These are phyloP conservation scores for Eupithecia abbreviata DNA, from an alignment of 2,888 invertebrate species.

Conservation along the genomic window DNA sequence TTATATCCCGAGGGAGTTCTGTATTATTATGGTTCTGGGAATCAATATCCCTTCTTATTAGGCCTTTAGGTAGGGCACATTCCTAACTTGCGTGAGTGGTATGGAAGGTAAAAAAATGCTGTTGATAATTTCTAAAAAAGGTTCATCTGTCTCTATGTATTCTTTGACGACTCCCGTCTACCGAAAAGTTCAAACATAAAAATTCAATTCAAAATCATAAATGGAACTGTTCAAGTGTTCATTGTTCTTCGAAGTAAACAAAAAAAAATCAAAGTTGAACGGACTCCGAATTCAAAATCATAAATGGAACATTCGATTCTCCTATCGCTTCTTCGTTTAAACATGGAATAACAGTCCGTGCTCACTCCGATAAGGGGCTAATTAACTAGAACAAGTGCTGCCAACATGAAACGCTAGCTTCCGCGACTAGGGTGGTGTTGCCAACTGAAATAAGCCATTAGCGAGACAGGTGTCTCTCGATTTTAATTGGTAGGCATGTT, in stretches of 20 bases:
- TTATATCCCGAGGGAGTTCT: slow-evolving; percentile 31
- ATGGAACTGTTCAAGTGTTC: background rate
- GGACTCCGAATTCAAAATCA: slow-evolving; percentile 14
- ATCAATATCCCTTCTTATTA: background rate
- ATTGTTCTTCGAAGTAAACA: background rate
- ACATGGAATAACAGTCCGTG: slow-evolving; percentile 35
- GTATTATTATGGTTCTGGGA: slow-evolving; percentile 8
- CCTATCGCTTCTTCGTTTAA: slow-evolving; percentile 21
- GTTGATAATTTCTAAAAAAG: background rate
- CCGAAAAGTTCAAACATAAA: background rate
- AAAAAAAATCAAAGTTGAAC: background rate
- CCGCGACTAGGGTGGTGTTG: slow-evolving; percentile 47
- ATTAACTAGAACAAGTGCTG: slow-evolving; percentile 44
- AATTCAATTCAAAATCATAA: background rate
- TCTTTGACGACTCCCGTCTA: background rate
- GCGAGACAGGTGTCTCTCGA: slow-evolving; percentile 48
- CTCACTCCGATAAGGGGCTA: slow-evolving; percentile 44
- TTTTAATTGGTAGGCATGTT: slow-evolving; percentile 50
- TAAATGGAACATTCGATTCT: slow-evolving; percentile 27
- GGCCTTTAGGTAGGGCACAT: background rate
- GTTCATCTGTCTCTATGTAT: background rate
- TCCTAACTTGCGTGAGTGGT: slow-evolving; percentile 6
- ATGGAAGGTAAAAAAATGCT: background rate
- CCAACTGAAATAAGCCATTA: slow-evolving; percentile 46
- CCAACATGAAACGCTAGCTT: slow-evolving; percentile 43